phyloP scores from a whole-genome alignment of 1,140 invertebrate genomes.

The Limonius californicus region DNA sequence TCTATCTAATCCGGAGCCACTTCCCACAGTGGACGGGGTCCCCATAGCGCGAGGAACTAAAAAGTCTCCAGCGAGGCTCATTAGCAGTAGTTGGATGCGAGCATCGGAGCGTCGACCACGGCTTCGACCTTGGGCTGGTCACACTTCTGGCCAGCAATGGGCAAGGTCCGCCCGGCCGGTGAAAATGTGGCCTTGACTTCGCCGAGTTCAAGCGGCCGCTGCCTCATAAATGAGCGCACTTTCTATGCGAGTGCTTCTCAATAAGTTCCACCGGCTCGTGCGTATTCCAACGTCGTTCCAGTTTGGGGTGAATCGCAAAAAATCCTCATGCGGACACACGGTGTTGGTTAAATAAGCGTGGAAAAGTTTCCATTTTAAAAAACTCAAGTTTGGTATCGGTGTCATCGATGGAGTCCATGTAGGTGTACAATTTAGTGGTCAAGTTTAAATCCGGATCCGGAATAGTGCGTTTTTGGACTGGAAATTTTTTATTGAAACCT shows the following conservation, averaged over 20 bases:
- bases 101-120: slow-evolving; percentile 20
- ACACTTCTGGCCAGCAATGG: slow-evolving; percentile 43
- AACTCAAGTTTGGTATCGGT: too few species aligned
- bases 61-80: slow-evolving; percentile 2
- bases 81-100: slow-evolving; percentile 20
- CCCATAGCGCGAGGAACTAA: neutral
- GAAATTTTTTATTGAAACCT: neutral
- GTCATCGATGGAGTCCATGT: too few species aligned
- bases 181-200: slow-evolving; percentile 43
- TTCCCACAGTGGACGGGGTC: slow-evolving; percentile 3
- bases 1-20: neutral
- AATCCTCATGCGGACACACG: too few species aligned
- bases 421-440: too few species aligned
- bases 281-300: too few species aligned
- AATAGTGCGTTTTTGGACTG: too few species aligned
- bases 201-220: slow-evolving; percentile 31
- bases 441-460: too few species aligned
- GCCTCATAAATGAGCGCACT: slow-evolving; percentile 34
- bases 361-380: too few species aligned
- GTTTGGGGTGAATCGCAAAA: too few species aligned
- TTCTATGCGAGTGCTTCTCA: slow-evolving; percentile 32
- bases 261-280: neutral
- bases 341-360: too few species aligned
- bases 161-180: slow-evolving; percentile 37
- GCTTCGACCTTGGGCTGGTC: slow-evolving; percentile 42